A percentile compares a stretch with the other conserved stretches of the same genome.
Conservation (phyloP, 30 jellyfish, hydroid and myxozoan species). For the Pelagia noctiluca region DNA sequence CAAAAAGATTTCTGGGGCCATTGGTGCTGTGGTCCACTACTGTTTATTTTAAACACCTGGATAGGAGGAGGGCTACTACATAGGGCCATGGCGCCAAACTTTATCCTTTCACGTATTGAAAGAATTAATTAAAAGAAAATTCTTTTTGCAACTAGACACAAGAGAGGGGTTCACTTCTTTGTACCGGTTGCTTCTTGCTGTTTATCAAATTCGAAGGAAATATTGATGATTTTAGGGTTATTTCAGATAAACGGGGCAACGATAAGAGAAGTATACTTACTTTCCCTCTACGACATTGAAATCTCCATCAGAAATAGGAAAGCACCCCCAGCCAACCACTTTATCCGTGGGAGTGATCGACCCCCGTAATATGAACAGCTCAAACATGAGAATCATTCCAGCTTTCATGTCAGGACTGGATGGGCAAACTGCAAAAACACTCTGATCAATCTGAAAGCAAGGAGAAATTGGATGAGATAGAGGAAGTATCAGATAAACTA, state of each 20-base stretch:
- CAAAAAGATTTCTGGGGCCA: no score
- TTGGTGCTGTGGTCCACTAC: no score
- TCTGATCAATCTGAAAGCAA: conserved; percentile 82
- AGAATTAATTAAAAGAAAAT: no score
- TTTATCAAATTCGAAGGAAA: background rate
- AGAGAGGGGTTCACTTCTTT: background rate
- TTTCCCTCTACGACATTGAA: conserved; percentile 94
- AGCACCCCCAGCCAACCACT: conserved; percentile 98
- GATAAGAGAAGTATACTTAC: conserved; percentile 46
- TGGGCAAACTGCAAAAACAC: conserved; percentile 95
- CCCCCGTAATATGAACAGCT: conserved; percentile 90
- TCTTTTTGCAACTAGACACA: no score
- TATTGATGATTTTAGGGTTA: conserved; percentile 3
- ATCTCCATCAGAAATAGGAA: conserved; percentile 95
- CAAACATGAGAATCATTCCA: conserved; percentile 94
- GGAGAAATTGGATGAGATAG: no score
- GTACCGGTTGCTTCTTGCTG: background rate
- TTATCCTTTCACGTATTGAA: no score
- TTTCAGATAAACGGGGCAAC: no score
- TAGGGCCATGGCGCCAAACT: no score
- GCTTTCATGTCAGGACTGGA: conserved; percentile 95
- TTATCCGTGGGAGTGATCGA: conserved; percentile 86
- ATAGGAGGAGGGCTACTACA: no score
- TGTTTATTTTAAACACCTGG: no score
- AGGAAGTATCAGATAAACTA: background rate